Base-by-base conservation (phyloP, 2,113 vertebrate species). In the Eulacestoma nigropectus region DNA sequence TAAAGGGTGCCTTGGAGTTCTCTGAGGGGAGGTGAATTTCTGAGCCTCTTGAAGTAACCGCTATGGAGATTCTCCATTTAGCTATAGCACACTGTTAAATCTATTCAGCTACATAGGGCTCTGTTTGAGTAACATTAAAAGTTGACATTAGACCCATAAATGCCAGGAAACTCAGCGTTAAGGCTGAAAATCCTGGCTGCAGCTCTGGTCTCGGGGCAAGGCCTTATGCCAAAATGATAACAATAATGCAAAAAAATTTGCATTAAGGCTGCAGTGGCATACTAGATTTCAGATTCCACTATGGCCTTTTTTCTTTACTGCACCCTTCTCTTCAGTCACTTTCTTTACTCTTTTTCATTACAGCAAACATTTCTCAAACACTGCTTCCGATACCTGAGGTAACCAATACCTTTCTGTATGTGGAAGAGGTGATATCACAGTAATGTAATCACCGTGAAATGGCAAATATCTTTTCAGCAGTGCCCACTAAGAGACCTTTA, bases 141-240 rank as follows among this genome's bases (percentile, higher is more conserved):
- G 53, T 62, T 90, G 56, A 30, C 67, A 69, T 86, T 90, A 90
- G 90, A 87, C n/a, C 39, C 63, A 41, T 56, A 92, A 95, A 65
- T 94, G 5, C 46, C 75, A 62, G 62, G 83, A 95, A 94, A 87
- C 76, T 95, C 87, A 59, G 55, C 49, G 60, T 64, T 86, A 94
- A 95, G 82, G 32, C 63, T 94, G 80, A 95, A 97, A 97, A 92
- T 88, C 72, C 44, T 63, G 37, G 39, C 30, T 82, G 68, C 49
- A 82, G 59, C 56, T 84, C 65, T 41, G 35, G 75, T 72, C 64
- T 91, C 18, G 6, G 39, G 0, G 1, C 16, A 42, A 65, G 55
- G 53, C 10, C 3, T 50, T 30, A 27, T 11, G 73, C 50, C 85
- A 95, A 93, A 92, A 76, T 64, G 59, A 72, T 64, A 93, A 73